Conservation (phyloP, 1,140 invertebrate species). For the Pogonomyrmex californicus region DNA sequence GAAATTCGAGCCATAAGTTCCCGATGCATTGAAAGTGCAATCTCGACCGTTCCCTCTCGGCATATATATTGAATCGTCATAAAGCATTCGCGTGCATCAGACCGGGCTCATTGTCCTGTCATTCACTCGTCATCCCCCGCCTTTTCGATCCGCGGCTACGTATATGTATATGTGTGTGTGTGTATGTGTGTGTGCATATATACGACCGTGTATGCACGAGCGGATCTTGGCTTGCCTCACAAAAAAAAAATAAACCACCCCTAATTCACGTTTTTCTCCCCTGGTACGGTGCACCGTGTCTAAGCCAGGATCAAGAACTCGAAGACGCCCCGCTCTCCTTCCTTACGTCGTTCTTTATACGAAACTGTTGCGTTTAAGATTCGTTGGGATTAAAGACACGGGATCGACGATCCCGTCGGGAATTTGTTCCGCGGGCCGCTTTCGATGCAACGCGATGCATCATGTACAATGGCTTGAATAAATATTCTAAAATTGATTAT, state of each 20-base stretch:
- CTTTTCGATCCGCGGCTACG: constrained; percentile 55
- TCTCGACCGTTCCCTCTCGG: constrained; percentile 67
- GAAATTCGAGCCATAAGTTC: constrained; percentile 82
- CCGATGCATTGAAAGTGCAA: constrained; percentile 83
- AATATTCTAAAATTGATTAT: neutral
- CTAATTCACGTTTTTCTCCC: constrained; percentile 80
- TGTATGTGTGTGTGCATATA: constrained; percentile 33
- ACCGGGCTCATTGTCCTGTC: constrained; percentile 86
- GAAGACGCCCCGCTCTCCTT: neutral
- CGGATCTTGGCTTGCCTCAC: constrained; percentile 64
- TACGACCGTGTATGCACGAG: constrained; percentile 41
- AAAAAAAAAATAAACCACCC: constrained; percentile 86
- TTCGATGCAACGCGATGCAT: constrained; percentile 19
- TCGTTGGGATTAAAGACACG: constrained; percentile 51
- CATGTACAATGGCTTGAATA: neutral
- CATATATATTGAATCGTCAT: constrained; percentile 86
- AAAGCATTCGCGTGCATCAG: constrained; percentile 86
- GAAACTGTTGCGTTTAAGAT: constrained; percentile 70
- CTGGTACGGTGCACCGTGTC: constrained; percentile 44
- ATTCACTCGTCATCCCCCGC: constrained; percentile 87
- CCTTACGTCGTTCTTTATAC: constrained; percentile 29
- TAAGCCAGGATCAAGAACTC: constrained; percentile 75
- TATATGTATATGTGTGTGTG: constrained; percentile 22
- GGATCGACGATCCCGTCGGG: constrained; percentile 30
- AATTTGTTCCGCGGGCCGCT: constrained; percentile 37